Conservation (phyloP, 2,113 vertebrate genomes). For the Micronisus gabar region DNA sequence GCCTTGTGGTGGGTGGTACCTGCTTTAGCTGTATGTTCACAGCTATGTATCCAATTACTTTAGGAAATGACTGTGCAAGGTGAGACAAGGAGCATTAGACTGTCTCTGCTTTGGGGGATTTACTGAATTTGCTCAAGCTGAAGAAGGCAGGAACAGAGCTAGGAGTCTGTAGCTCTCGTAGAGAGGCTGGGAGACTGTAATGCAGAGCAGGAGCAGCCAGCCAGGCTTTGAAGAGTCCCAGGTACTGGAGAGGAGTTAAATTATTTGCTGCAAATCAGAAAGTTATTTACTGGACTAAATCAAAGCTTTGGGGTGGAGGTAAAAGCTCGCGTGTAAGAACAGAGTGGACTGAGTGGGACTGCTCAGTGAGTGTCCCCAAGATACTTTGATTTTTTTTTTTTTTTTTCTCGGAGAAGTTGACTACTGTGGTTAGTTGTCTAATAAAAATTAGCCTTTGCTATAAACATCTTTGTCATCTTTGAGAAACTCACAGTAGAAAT, state of each 20-base stretch:
- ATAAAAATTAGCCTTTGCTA: neutral
- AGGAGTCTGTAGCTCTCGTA: neutral
- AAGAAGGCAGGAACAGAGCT: neutral
- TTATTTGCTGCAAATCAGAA: neutral
- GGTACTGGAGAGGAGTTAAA: neutral
- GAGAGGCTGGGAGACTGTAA: neutral
- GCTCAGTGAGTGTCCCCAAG: neutral
- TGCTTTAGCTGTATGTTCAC: neutral
- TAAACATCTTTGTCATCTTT: neutral
- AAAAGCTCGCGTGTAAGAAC: neutral
- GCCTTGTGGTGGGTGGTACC: neutral
- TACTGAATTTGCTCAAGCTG: neutral
- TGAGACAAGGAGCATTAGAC: neutral
- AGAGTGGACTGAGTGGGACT: neutral
- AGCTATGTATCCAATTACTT: neutral
- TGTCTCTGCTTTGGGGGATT: neutral
- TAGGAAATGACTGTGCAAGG: neutral
- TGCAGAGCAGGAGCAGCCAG: neutral
- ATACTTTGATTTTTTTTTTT: neutral
- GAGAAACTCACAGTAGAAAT: neutral
- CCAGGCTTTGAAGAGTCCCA: neutral
- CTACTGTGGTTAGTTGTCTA: neutral
- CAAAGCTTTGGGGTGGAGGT: neutral
- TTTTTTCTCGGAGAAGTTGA: neutral
- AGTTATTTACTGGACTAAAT: neutral